Conservation (phyloP, 2,113 vertebrate species). For the Leucopternis melanops region DNA sequence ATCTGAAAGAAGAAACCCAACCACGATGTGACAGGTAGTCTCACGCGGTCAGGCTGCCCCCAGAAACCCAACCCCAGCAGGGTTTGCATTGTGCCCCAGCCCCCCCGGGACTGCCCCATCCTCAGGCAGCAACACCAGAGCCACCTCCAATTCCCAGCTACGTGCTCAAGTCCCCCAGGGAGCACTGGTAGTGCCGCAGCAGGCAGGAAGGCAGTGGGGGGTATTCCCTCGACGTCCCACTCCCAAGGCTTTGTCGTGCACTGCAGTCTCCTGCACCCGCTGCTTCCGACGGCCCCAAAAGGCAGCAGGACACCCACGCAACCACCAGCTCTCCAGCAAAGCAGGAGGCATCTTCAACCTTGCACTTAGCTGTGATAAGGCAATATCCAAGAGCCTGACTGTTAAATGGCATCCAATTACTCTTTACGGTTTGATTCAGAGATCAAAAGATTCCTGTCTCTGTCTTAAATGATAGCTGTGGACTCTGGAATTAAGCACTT, state of each 20-base stretch:
- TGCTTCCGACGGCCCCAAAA: neutral
- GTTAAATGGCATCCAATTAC: neutral
- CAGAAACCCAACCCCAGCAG: neutral
- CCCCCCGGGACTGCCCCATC: neutral
- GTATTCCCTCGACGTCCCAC: neutral
- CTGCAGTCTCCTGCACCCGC: neutral
- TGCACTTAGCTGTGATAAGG: neutral
- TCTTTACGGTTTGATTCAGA: neutral
- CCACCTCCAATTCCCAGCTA: neutral
- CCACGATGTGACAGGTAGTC: neutral
- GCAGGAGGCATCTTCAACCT: neutral
- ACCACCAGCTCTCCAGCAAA: neutral
- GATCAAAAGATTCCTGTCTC: neutral
- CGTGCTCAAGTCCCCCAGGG: fast-evolving
- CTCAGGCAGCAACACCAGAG: neutral
- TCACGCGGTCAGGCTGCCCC: neutral
- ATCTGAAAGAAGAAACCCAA: neutral
- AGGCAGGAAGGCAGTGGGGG: neutral
- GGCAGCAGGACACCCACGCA: neutral
- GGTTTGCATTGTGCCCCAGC: neutral
- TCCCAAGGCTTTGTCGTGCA: neutral
- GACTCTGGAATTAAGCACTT: neutral
- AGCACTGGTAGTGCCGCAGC: neutral
- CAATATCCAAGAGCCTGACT: neutral
- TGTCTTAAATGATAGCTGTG: neutral